Conservation (phyloP, 2,797 vertebrate genomes). For the Eupleurogrammus muticus region DNA sequence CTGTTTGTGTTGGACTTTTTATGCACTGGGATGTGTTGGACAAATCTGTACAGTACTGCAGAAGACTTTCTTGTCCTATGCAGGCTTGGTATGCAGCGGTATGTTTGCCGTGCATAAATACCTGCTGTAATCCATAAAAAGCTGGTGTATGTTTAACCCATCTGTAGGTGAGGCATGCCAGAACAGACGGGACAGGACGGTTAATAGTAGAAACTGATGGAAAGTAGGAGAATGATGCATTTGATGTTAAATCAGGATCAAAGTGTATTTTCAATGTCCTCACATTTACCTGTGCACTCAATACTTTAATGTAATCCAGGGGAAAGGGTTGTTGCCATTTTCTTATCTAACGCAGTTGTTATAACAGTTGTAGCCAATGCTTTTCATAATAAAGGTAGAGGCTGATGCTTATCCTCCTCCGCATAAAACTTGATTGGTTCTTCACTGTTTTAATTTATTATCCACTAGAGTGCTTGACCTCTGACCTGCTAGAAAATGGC, state of each 20-base stretch:
- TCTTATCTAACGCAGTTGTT: not conserved
- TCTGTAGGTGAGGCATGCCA: not conserved
- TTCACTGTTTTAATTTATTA: no score
- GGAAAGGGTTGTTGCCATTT: not conserved
- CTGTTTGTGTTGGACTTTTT: conserved; percentile 32
- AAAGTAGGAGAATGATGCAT: not conserved
- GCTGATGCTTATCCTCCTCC: no score
- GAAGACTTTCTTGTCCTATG: not conserved
- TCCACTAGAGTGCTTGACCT: no score
- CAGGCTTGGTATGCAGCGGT: conserved; percentile 7
- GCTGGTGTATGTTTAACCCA: conserved; percentile 42
- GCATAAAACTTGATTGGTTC: no score
- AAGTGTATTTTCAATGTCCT: not conserved
- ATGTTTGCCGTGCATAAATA: conserved; percentile 15
- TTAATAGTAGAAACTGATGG: not conserved
- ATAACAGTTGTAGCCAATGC: no score
- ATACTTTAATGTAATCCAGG: not conserved
- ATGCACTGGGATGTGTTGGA: conserved; percentile 25
- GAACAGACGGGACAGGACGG: not conserved
- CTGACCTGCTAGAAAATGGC: no score
- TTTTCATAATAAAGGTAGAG: no score
- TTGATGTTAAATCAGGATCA: not conserved
- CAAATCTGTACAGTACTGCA: conserved; percentile 25
- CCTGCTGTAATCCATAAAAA: conserved; percentile 14
- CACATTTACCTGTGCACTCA: not conserved